phyloP scores from a whole-genome alignment of 2,113 vertebrate genomes.

The Cnemophilus loriae region DNA sequence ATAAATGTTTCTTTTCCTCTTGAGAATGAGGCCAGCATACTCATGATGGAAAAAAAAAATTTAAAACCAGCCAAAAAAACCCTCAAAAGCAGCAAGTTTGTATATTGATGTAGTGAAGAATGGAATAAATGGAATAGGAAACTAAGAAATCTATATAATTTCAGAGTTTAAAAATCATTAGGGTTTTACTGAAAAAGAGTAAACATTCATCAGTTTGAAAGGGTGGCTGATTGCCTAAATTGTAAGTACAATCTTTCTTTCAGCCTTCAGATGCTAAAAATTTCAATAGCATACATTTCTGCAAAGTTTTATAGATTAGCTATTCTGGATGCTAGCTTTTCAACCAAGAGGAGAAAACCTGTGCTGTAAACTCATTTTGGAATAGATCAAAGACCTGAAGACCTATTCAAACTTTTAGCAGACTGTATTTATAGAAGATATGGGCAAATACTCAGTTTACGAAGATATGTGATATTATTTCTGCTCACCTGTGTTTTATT shows the following conservation, averaged over 20 bases:
- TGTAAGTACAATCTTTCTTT: background rate
- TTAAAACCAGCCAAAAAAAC: fast-evolving
- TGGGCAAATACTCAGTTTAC: background rate
- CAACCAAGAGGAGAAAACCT: background rate
- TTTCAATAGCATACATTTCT: background rate
- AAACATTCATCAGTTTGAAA: slow-evolving; percentile 5
- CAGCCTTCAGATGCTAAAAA: background rate
- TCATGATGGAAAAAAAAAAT: background rate
- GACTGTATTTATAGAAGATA: background rate
- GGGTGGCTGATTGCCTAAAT: background rate
- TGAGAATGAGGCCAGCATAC: background rate
- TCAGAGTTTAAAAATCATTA: background rate
- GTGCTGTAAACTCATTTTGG: background rate
- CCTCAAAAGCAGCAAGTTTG: background rate
- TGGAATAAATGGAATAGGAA: background rate
- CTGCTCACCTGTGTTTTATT: background rate
- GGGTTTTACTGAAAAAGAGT: background rate
- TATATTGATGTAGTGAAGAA: background rate
- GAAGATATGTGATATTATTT: background rate
- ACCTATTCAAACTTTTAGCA: background rate
- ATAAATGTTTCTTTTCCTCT: background rate
- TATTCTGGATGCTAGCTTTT: background rate
- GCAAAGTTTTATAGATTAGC: background rate
- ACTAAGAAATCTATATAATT: background rate
- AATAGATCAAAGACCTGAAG: background rate